phyloP scores from a whole-genome alignment of 1,140 invertebrate species.

The Drosophila santomea region DNA sequence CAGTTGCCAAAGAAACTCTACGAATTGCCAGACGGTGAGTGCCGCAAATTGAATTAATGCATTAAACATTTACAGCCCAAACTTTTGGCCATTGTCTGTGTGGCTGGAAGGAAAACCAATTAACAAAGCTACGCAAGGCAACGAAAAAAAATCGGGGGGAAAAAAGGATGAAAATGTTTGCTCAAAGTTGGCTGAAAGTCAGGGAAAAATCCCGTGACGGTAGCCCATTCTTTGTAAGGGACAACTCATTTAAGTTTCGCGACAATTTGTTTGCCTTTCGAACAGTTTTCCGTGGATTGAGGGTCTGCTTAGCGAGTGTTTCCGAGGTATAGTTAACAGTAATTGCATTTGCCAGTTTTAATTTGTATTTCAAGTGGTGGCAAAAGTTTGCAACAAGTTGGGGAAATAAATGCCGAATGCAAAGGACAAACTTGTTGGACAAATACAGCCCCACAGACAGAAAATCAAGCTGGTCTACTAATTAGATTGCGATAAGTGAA shows the following conservation, averaged over 20 bases:
- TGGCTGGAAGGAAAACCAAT: constrained; percentile 62
- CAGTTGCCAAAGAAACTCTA: constrained; percentile 94
- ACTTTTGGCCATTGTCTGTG: constrained; percentile 35
- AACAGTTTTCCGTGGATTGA: constrained; percentile 16
- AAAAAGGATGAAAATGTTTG: constrained; percentile 45
- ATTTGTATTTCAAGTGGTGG: constrained; percentile 66
- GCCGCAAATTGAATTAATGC: constrained; percentile 37
- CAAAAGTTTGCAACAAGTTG: constrained; percentile 69
- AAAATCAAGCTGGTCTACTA: constrained; percentile 25
- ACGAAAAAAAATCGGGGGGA: not conserved
- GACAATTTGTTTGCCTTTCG: constrained; percentile 52
- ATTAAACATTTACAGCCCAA: constrained; percentile 63
- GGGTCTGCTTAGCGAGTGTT: constrained; percentile 47
- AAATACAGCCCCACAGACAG: constrained; percentile 8
- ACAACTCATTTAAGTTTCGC: constrained; percentile 74
- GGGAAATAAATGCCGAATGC: constrained; percentile 20
- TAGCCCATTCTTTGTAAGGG: constrained; percentile 28
- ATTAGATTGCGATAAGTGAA: constrained; percentile 40
- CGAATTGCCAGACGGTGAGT: constrained; percentile 95
- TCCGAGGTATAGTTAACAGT: constrained; percentile 64
- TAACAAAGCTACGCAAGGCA: constrained; percentile 40
- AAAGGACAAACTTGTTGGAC: constrained; percentile 43
- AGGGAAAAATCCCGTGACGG: not conserved
- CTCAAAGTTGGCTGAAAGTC: constrained; percentile 34
- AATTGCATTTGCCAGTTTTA: constrained; percentile 73